These are phyloP conservation scores for Lasaia peninsularis DNA, from an alignment of 1,140 invertebrate species.

Conservation along the genomic window DNA sequence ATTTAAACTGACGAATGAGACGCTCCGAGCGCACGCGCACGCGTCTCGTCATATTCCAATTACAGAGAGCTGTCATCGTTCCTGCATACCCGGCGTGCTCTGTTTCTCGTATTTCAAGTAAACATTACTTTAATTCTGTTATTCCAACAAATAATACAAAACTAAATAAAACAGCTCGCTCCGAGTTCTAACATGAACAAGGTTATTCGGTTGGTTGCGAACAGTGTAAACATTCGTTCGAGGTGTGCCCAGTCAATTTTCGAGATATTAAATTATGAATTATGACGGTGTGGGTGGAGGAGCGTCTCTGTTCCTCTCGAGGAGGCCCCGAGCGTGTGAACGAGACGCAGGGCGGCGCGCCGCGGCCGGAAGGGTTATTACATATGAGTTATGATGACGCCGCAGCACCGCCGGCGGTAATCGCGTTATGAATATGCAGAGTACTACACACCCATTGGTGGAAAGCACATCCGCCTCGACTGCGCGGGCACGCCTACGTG, in stretches of 20 bases:
- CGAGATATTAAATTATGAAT: conserved; percentile 74
- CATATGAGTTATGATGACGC: conserved; percentile 76
- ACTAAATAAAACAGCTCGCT: conserved; percentile 20
- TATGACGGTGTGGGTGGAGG: conserved; percentile 60
- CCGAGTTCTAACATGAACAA: conserved; percentile 9
- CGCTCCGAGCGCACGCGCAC: conserved; percentile 69
- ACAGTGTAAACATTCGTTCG: conserved; percentile 45
- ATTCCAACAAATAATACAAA: conserved; percentile 25
- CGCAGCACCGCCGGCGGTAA: conserved; percentile 70
- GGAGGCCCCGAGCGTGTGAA: conserved; percentile 39
- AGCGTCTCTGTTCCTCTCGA: conserved; percentile 55
- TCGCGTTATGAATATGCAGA: conserved; percentile 75
- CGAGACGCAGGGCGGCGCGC: conserved; percentile 58
- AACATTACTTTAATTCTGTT: conserved; percentile 38
- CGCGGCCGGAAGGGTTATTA: conserved; percentile 74
- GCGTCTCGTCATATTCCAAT: conserved; percentile 73
- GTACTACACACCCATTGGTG: conserved; percentile 66
- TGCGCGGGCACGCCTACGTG: conserved; percentile 70
- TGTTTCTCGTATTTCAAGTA: conserved; percentile 51
- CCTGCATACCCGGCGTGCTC: conserved; percentile 49
- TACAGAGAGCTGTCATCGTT: conserved; percentile 73
- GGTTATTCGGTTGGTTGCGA: conserved; percentile 31
- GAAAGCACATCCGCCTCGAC: conserved; percentile 64
- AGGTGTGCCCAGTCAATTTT: conserved; percentile 37
- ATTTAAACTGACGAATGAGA: conserved; percentile 76